Evolutionary conservation across 2,888 invertebrate species (phyloP).

Genomic region (Carpatolechia fugitivella): DNA sequence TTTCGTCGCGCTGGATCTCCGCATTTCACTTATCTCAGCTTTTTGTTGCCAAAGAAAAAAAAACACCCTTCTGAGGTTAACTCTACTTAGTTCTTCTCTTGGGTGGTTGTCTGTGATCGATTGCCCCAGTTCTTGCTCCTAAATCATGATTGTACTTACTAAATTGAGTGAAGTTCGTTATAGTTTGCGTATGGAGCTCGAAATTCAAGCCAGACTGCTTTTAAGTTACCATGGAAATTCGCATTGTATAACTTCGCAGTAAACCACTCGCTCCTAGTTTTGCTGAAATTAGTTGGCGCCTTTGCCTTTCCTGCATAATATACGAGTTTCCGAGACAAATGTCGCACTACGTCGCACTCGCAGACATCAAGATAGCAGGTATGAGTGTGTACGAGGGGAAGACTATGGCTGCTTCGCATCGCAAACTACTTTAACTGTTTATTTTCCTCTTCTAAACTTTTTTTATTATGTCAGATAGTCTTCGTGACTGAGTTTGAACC

Average conservation of each 20-base stretch:
- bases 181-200: no score
- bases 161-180: no score
- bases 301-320: slow-evolving; percentile 7
- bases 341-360: background rate
- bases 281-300: slow-evolving; percentile 7
- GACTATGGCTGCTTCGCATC: background rate
- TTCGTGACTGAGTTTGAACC: no score
- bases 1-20: background rate
- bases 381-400: background rate
- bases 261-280: slow-evolving; percentile 5
- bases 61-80: background rate
- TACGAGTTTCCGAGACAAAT: slow-evolving; percentile 13
- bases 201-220: background rate
- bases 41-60: slow-evolving; percentile 1
- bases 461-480: no score
- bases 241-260: background rate
- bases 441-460: no score
- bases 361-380: background rate
- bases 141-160: no score
- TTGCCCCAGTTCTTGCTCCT: background rate
- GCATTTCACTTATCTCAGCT: background rate
- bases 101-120: background rate
- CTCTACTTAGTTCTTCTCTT: background rate
- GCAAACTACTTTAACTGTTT: no score
- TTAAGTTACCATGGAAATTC: background rate